Evolutionary conservation across 2,797 vertebrate genomes (phyloP).

Genomic region (Platalea minor): DNA sequence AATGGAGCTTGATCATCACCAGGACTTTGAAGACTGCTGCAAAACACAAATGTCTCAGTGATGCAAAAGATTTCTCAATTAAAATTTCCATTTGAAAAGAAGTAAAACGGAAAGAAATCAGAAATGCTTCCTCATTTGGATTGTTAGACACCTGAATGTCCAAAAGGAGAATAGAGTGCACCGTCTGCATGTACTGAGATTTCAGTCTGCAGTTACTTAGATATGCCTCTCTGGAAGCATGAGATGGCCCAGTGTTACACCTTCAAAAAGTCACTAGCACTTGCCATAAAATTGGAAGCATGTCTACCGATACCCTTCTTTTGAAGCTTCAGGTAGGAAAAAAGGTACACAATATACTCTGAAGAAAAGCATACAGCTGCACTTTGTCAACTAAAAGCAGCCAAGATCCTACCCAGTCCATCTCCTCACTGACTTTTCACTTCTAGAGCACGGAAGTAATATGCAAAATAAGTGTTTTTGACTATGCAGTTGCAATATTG

Average conservation of each 20-base stretch:
- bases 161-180: not conserved
- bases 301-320: not conserved
- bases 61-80: not conserved
- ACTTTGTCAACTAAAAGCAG: not conserved
- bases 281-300: not conserved
- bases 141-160: not conserved
- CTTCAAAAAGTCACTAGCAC: not conserved
- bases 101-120: not conserved
- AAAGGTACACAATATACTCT: not conserved
- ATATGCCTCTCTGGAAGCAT: not conserved
- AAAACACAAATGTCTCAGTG: not conserved
- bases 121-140: not conserved
- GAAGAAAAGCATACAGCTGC: not conserved
- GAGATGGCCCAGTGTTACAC: not conserved
- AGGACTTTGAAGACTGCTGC: not conserved
- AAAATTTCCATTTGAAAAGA: not conserved
- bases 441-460: not conserved
- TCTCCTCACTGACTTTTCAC: not conserved
- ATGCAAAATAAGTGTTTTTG: not conserved
- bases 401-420: not conserved
- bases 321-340: not conserved
- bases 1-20: not conserved
- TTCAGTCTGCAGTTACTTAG: not conserved
- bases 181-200: not conserved
- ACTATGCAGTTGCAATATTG: not conserved